Evolutionary conservation across 2,888 invertebrate genomes (phyloP).

Genomic region (Gibbula magus): DNA sequence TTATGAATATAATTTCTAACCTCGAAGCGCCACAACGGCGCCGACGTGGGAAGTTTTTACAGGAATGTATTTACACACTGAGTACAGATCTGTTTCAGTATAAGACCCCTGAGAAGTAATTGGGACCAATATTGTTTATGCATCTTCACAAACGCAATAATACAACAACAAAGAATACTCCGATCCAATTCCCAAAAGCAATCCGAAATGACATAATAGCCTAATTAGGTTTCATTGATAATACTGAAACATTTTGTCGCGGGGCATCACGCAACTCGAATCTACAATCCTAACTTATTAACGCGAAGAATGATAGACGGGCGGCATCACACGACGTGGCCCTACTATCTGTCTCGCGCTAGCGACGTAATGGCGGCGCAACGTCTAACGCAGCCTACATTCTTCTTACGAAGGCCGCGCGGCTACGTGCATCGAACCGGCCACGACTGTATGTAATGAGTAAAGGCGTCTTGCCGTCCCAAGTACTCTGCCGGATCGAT

Average conservation of each 20-base stretch:
- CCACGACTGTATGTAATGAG: constrained; percentile 9
- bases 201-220: no score
- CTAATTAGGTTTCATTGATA: no score
- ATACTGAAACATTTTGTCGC: background rate
- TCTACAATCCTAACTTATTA: background rate
- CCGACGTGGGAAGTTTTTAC: no score
- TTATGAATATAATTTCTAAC: no score
- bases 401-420: background rate
- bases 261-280: background rate
- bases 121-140: no score
- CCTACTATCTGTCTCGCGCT: background rate
- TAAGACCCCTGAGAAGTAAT: no score
- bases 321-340: background rate
- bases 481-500: background rate
- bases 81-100: no score
- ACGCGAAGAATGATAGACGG: background rate
- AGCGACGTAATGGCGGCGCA: background rate
- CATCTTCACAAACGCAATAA: no score
- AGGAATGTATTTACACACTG: no score
- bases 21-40: no score
- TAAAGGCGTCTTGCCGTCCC: background rate
- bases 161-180: no score
- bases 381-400: background rate
- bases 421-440: constrained; percentile 8
- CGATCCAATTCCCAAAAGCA: no score